These are phyloP conservation scores for Porites australiensis DNA, from an alignment of 64 coral and sea anemone genomes.

Conservation along the genomic window DNA sequence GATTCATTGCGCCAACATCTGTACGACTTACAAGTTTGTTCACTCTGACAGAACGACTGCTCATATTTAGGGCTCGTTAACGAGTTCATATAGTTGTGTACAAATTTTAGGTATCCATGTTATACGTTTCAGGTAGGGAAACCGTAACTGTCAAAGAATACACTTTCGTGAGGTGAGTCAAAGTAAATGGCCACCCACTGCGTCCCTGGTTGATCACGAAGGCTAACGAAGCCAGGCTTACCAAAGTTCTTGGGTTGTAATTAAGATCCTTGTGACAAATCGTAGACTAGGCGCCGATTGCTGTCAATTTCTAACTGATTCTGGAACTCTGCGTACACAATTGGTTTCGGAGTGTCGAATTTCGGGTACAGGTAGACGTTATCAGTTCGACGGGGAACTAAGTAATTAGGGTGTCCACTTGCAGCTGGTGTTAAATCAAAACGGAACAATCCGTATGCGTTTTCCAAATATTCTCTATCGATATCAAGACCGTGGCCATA, in stretches of 20 bases:
- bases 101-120: slow-evolving; percentile 4
- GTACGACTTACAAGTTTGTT: not conserved
- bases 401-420: slow-evolving; percentile 23
- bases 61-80: too few relatives aligned
- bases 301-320: slow-evolving; percentile 30
- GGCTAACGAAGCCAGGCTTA: not conserved
- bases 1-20: not conserved
- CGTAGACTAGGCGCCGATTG: not conserved
- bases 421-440: not conserved
- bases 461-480: not conserved
- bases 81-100: not conserved
- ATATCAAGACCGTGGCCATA: slow-evolving; percentile 21
- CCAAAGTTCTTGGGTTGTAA: slow-evolving; percentile 5
- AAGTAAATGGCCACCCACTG: slow-evolving; percentile 49
- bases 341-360: not conserved
- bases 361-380: not conserved
- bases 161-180: not conserved
- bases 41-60: not conserved
- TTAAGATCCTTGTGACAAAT: not conserved
- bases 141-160: slow-evolving; percentile 33
- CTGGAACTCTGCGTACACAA: slow-evolving; percentile 32
- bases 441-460: too few relatives aligned
- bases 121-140: not conserved
- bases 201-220: not conserved
- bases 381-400: not conserved